Percentiles rank a stretch among this genome's conserved stretches.
Evolutionary conservation across 2,797 vertebrate species (phyloP).

Genomic region (Monodelphis domestica): DNA sequence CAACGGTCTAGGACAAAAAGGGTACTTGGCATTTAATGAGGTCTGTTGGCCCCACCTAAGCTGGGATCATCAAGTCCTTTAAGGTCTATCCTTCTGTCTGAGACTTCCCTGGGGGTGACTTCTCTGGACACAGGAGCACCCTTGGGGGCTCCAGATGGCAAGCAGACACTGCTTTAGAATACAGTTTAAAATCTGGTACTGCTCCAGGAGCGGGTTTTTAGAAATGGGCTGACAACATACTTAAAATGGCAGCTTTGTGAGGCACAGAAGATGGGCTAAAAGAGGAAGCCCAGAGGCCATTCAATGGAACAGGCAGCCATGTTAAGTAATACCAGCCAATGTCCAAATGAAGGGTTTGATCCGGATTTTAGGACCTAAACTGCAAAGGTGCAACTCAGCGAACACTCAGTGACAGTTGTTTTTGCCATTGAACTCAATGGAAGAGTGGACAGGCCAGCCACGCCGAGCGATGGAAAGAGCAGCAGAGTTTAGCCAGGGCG

Average conservation of each 20-base stretch:
- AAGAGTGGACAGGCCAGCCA: not conserved
- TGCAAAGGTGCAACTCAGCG: not conserved
- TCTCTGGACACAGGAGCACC: no score
- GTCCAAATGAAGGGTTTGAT: not conserved
- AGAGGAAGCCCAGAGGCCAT: constrained; percentile 5
- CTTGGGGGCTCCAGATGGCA: no score
- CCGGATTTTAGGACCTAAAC: not conserved
- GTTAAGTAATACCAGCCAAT: constrained; percentile 57
- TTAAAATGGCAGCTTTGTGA: constrained; percentile 53
- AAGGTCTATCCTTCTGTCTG: no score
- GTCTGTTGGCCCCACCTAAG: no score
- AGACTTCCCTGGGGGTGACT: no score
- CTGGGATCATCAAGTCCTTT: no score
- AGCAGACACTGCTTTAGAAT: no score
- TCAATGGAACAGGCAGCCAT: constrained; percentile 46
- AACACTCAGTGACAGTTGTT: not conserved
- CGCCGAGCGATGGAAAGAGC: not conserved
- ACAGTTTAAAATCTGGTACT: no score
- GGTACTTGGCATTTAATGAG: no score
- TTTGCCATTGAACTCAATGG: not conserved
- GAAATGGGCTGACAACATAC: constrained; percentile 39
- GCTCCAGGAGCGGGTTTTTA: no score
- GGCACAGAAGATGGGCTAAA: constrained; percentile 46
- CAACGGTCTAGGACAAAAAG: no score
- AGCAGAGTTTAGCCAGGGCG: not conserved